Conservation (phyloP, 1,140 invertebrate genomes). For the Drosophila lacertosa region DNA sequence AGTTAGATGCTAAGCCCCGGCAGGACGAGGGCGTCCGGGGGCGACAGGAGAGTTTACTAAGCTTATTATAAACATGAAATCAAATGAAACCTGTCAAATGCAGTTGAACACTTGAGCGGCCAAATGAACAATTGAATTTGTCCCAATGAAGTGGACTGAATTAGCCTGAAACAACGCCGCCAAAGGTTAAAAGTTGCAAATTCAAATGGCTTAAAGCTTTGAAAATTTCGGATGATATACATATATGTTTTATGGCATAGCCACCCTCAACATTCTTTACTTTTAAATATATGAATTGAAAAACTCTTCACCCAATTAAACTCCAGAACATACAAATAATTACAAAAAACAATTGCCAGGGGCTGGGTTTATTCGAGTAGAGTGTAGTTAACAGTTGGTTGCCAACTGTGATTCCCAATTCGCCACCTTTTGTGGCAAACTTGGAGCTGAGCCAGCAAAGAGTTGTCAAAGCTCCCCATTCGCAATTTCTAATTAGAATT, state of each 20-base stretch:
- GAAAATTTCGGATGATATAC: too few species aligned
- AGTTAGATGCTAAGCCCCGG: conserved; percentile 70
- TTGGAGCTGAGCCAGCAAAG: background rate
- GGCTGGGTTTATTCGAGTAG: background rate
- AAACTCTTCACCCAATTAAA: background rate
- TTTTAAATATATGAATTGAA: too few species aligned
- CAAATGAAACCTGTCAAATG: conserved; percentile 80
- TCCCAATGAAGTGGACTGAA: conserved; percentile 53
- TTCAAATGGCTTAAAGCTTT: background rate
- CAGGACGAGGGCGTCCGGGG: conserved; percentile 32
- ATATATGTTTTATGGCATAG: too few species aligned
- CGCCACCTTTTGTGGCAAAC: background rate
- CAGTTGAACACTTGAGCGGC: conserved; percentile 64
- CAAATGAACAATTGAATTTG: conserved; percentile 61
- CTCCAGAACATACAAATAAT: background rate
- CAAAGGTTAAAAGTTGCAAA: conserved; percentile 7
- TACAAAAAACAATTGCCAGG: conserved; percentile 1
- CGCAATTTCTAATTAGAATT: conserved; percentile 72
- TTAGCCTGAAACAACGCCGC: conserved; percentile 27
- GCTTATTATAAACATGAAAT: conserved; percentile 74
- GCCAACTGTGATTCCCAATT: background rate
- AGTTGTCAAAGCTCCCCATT: conserved; percentile 9
- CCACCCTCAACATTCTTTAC: too few species aligned
- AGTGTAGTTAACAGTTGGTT: background rate
- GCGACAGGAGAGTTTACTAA: conserved; percentile 52